phyloP scores from a whole-genome alignment of 2,113 vertebrate genomes.

The Salvelinus alpinus region DNA sequence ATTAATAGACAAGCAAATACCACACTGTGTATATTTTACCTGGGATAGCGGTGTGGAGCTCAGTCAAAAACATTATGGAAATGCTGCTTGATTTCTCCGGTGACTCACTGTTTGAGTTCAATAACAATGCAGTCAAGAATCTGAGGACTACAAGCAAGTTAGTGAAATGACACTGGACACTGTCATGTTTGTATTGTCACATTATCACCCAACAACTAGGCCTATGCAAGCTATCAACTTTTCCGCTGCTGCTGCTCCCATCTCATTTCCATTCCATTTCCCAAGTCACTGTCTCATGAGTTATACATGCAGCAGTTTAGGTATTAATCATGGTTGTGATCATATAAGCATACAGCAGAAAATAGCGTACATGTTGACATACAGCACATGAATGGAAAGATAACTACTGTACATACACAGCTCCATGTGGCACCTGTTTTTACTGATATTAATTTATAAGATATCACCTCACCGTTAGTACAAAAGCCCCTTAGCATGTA shows the following conservation, averaged over 20 bases:
- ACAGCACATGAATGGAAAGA: neutral
- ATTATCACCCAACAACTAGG: constrained; percentile 21
- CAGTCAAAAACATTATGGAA: constrained; percentile 70
- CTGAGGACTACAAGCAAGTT: constrained; percentile 45
- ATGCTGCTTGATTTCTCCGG: constrained; percentile 48
- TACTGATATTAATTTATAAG: too few species aligned
- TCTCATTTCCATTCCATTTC: neutral
- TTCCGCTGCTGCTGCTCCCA: neutral
- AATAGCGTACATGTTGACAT: neutral
- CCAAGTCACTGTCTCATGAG: neutral
- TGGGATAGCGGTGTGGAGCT: constrained; percentile 26
- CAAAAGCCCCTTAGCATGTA: too few species aligned
- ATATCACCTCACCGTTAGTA: too few species aligned
- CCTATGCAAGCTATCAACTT: neutral
- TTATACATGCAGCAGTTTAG: neutral
- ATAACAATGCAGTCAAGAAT: constrained; percentile 53
- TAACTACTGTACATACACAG: too few species aligned
- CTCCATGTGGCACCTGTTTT: too few species aligned
- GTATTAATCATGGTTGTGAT: neutral
- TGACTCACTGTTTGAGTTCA: constrained; percentile 58
- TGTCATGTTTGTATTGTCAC: constrained; percentile 46
- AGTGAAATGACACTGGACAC: constrained; percentile 32
- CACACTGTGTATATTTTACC: constrained; percentile 15
- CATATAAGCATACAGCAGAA: too few species aligned
- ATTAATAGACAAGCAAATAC: constrained; percentile 71